Percentiles rank a stretch among this genome's conserved stretches.
Conservation (phyloP, 1,140 invertebrate genomes). For the Helicoverpa armigera region DNA sequence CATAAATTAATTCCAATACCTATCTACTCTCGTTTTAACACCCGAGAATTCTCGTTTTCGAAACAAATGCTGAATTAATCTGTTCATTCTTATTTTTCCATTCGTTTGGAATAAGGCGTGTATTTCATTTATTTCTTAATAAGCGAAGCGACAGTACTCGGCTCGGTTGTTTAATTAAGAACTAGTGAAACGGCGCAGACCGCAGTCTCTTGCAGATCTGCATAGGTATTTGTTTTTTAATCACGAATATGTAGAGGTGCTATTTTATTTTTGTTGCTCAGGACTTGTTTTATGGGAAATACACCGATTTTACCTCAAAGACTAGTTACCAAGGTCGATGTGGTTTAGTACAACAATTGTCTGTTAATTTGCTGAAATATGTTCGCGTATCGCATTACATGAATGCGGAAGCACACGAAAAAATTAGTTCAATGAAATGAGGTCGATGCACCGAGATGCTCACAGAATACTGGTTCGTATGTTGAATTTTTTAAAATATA, state of each 20-base stretch:
- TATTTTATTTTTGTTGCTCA: constrained; percentile 72
- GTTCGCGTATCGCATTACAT: neutral
- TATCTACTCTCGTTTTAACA: constrained; percentile 53
- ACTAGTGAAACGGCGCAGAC: constrained; percentile 61
- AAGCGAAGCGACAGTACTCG: constrained; percentile 70
- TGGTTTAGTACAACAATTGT: constrained; percentile 51
- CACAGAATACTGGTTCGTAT: constrained; percentile 56
- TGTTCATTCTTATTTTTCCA: constrained; percentile 54
- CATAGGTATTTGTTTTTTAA: constrained; percentile 79
- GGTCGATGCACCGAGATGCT: constrained; percentile 55
- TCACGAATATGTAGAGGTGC: constrained; percentile 78
- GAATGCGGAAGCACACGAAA: constrained; percentile 42
- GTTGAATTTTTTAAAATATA: constrained; percentile 66
- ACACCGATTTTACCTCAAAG: neutral
- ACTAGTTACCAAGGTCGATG: neutral
- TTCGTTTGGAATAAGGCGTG: constrained; percentile 66
- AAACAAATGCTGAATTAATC: constrained; percentile 61
- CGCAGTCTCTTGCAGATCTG: constrained; percentile 58
- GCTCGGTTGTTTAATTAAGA: constrained; percentile 77
- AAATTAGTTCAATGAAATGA: constrained; percentile 45
- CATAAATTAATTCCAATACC: constrained; percentile 45
- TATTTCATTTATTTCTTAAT: constrained; percentile 82
- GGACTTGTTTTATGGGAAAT: constrained; percentile 55
- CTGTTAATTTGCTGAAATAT: constrained; percentile 2
- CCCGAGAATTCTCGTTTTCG: constrained; percentile 55